These are phyloP conservation scores for Chaetodon auriga DNA, from an alignment of 2,113 vertebrate species.

Conservation along the genomic window DNA sequence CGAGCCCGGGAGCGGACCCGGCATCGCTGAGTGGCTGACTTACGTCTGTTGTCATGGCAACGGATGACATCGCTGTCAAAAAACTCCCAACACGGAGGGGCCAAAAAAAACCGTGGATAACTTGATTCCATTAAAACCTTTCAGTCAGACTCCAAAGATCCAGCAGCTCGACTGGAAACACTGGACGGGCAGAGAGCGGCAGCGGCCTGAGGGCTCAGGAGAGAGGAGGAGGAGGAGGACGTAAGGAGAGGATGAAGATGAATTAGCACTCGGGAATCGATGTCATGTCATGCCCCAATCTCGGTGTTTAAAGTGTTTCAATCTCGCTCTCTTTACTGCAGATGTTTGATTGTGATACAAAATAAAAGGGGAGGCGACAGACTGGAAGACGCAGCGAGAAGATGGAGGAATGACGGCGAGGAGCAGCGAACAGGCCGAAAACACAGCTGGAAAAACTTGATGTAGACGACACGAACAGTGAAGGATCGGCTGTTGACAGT, in stretches of 20 bases:
- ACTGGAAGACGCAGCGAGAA: no score
- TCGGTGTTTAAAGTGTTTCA: not conserved
- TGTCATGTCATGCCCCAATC: slow-evolving; percentile 5
- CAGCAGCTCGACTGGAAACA: not conserved
- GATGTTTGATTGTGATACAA: no score
- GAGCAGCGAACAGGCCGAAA: no score
- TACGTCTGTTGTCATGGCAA: slow-evolving; percentile 31
- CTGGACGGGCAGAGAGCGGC: not conserved
- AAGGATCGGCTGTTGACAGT: not conserved
- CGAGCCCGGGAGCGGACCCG: slow-evolving; percentile 2
- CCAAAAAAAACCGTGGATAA: not conserved
- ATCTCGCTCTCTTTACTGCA: not conserved
- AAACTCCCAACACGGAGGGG: not conserved
- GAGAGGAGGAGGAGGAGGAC: not conserved
- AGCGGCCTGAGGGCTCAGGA: not conserved
- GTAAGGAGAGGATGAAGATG: not conserved
- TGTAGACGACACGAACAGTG: not conserved
- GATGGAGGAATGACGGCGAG: no score
- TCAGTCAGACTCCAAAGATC: not conserved
- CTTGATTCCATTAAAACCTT: slow-evolving; percentile 27
- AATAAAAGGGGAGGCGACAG: not conserved
- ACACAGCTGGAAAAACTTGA: no score
- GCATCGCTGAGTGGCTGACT: slow-evolving; percentile 11
- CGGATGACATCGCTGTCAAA: slow-evolving; percentile 9
- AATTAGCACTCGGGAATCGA: not conserved